Evolutionary conservation across 2,888 invertebrate species (phyloP).

Genomic region (Drosophila mulleri): DNA sequence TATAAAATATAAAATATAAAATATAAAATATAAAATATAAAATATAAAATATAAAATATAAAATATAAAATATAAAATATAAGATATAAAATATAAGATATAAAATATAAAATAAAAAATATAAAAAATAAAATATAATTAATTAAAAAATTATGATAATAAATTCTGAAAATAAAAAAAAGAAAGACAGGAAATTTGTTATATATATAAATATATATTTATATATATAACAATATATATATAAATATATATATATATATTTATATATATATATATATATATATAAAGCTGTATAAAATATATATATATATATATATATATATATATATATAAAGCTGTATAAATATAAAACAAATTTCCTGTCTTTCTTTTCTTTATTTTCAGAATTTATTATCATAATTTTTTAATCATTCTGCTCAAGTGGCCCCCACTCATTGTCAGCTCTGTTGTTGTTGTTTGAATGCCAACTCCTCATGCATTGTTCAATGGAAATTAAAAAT

Average conservation of each 20-base stretch:
- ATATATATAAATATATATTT: neutral
- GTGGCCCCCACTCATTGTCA: conserved; percentile 25
- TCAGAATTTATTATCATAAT: conserved; percentile 26
- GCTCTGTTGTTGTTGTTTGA: neutral
- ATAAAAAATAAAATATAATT: neutral
- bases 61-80: neutral
- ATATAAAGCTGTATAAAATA: too few species aligned
- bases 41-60: neutral
- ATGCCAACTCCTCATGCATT: conserved; percentile 21
- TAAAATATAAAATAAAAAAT: conserved; percentile 1
- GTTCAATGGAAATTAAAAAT: conserved; percentile 47
- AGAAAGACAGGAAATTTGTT: neutral
- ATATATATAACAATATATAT: too few species aligned
- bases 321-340: too few species aligned
- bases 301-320: too few species aligned
- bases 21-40: neutral
- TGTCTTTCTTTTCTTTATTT: neutral
- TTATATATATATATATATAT: too few species aligned
- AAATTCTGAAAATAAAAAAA: conserved; percentile 11
- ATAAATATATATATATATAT: too few species aligned
- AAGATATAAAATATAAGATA: neutral
- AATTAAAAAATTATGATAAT: conserved; percentile 35
- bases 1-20: too few species aligned
- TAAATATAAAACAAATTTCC: neutral
- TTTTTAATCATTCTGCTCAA: conserved; percentile 32